Conservation (phyloP, 2,113 vertebrate species). For the Sebastes fasciatus region DNA sequence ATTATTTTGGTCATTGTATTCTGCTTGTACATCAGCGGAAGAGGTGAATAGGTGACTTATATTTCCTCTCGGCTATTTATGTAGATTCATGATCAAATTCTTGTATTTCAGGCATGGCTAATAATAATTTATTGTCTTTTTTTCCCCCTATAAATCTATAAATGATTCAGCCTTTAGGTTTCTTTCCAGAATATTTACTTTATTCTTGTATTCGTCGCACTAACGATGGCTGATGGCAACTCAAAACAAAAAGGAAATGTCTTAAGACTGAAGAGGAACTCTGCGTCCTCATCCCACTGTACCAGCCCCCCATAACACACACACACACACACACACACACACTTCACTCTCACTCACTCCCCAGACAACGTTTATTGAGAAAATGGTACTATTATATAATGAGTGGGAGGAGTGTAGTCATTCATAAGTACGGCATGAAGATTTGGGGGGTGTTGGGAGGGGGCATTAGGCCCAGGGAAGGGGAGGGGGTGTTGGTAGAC, state of each 20-base stretch:
- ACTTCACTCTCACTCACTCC: constrained; percentile 27
- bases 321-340: constrained; percentile 12
- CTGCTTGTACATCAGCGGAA: not conserved
- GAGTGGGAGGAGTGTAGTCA: constrained; percentile 59
- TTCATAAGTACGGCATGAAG: constrained; percentile 62
- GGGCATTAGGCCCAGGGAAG: too few relatives aligned
- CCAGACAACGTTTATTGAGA: constrained; percentile 57
- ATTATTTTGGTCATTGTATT: constrained; percentile 9
- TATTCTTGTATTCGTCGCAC: not conserved
- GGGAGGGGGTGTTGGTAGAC: not conserved
- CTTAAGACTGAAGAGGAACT: constrained; percentile 18
- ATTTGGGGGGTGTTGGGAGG: not conserved
- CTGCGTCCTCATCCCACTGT: constrained; percentile 16
- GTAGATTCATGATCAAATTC: not conserved
- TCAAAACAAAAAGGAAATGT: constrained; percentile 9
- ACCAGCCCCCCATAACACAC: not conserved
- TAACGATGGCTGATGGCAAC: not conserved
- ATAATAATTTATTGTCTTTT: not conserved
- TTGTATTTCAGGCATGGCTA: not conserved
- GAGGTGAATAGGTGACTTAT: not conserved
- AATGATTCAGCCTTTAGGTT: too few relatives aligned
- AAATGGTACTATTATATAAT: constrained; percentile 64
- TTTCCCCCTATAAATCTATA: not conserved
- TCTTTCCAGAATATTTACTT: not conserved
- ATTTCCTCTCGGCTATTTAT: not conserved